Evolutionary conservation across 2,797 vertebrate species (phyloP).

Genomic region (Urocyon cinereoargenteus): DNA sequence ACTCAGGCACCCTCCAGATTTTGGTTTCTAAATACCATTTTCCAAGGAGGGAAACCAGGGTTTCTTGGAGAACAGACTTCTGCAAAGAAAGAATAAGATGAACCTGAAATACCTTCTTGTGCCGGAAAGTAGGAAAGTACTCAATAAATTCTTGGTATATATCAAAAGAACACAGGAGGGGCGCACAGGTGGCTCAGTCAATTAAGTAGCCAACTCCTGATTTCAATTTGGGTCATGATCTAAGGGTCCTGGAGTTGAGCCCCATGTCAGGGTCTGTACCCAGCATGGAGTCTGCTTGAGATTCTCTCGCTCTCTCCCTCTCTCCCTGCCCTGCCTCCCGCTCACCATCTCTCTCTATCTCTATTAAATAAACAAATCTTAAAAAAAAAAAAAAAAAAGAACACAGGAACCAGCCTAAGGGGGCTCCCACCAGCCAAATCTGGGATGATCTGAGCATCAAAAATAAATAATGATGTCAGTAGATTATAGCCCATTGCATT

Average conservation of each 20-base stretch:
- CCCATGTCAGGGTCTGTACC: neutral
- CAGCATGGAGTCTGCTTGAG: neutral
- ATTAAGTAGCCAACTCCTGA: neutral
- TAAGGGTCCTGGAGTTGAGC: neutral
- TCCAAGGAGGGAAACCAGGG: neutral
- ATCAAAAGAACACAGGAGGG: neutral
- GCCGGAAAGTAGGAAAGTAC: neutral
- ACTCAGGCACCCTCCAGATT: neutral
- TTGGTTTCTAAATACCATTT: neutral
- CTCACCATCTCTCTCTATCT: neutral
- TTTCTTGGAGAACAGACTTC: neutral
- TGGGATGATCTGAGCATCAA: neutral
- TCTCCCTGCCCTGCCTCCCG: neutral
- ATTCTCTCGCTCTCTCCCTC: neutral
- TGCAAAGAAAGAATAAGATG: constrained; percentile 23
- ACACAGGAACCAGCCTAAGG: neutral
- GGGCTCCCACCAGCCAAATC: neutral
- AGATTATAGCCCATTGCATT: neutral
- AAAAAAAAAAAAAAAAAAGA: neutral
- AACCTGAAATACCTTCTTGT: neutral
- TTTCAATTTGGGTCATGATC: neutral
- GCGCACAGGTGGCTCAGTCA: neutral
- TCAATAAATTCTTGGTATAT: neutral
- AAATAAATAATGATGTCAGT: neutral
- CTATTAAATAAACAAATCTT: neutral